Conservation (phyloP, 2,113 vertebrate genomes). For the Xiphophorus couchianus region DNA sequence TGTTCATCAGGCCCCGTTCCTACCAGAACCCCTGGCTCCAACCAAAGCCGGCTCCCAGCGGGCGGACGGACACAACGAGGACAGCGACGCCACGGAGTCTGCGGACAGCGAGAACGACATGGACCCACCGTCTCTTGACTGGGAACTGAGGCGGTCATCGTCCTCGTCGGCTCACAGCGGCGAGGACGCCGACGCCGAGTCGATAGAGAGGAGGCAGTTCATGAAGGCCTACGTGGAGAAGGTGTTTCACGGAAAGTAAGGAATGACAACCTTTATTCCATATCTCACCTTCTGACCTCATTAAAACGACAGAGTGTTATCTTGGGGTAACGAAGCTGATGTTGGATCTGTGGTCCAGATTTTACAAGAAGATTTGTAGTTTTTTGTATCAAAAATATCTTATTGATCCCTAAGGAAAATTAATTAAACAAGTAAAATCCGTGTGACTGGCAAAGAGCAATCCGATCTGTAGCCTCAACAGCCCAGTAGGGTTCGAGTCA, state of each 20-base stretch:
- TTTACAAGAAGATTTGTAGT: no score
- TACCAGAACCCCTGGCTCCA: constrained; percentile 63
- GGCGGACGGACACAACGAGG: constrained; percentile 70
- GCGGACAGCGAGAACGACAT: constrained; percentile 93
- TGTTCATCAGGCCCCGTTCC: constrained; percentile 35
- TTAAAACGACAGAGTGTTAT: no score
- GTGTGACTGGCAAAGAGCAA: no score
- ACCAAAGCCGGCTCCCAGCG: constrained; percentile 23
- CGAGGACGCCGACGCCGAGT: constrained; percentile 79
- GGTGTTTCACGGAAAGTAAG: constrained; percentile 90
- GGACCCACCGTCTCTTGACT: constrained; percentile 77
- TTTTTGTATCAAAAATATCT: no score
- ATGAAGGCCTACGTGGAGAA: constrained; percentile 92
- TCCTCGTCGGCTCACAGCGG: constrained; percentile 90
- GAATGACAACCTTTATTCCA: no score
- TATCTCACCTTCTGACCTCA: no score
- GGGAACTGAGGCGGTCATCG: constrained; percentile 84
- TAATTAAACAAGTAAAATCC: no score
- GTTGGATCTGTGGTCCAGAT: no score
- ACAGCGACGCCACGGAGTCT: constrained; percentile 92
- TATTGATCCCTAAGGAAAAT: no score
- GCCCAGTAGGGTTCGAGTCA: no score
- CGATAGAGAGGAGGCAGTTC: constrained; percentile 82
- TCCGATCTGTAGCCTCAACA: no score
- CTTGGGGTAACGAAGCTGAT: no score